These are phyloP conservation scores for Trematocara nigrifrons DNA, from an alignment of 2,113 vertebrate species.

Conservation along the genomic window DNA sequence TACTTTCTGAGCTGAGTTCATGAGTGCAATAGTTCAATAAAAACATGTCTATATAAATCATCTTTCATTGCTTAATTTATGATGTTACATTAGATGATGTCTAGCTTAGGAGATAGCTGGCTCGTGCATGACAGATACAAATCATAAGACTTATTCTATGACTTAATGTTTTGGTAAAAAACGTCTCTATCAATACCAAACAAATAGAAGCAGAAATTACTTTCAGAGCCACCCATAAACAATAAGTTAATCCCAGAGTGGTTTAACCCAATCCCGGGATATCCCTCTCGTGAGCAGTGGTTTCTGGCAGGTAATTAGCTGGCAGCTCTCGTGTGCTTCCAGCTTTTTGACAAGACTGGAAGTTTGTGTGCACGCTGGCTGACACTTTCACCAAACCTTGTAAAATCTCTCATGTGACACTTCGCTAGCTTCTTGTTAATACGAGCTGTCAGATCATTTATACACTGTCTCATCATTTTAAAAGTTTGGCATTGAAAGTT, in stretches of 20 bases:
- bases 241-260: slow-evolving; percentile 14
- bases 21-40: slow-evolving; percentile 4
- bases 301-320: slow-evolving; percentile 64
- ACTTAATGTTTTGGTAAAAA: slow-evolving; percentile 1
- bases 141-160: slow-evolving; percentile 1
- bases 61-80: slow-evolving; percentile 6
- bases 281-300: slow-evolving; percentile 37
- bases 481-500: neutral
- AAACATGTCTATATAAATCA: neutral
- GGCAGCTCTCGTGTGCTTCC: slow-evolving; percentile 43
- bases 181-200: neutral
- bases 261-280: slow-evolving; percentile 33
- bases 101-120: neutral
- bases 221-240: neutral
- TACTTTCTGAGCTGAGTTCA: neutral
- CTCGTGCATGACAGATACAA: neutral
- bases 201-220: neutral
- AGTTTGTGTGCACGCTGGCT: slow-evolving; percentile 58
- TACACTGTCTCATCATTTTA: slow-evolving; percentile 7
- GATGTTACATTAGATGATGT: neutral
- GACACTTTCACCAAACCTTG: slow-evolving; percentile 60
- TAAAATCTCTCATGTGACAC: slow-evolving; percentile 57
- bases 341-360: slow-evolving; percentile 51
- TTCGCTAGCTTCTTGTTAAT: slow-evolving; percentile 55
- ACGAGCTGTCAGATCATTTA: neutral